Conservation (phyloP, 53 echinoderm and acorn worm genomes). For the Holothuria leucospilota region DNA sequence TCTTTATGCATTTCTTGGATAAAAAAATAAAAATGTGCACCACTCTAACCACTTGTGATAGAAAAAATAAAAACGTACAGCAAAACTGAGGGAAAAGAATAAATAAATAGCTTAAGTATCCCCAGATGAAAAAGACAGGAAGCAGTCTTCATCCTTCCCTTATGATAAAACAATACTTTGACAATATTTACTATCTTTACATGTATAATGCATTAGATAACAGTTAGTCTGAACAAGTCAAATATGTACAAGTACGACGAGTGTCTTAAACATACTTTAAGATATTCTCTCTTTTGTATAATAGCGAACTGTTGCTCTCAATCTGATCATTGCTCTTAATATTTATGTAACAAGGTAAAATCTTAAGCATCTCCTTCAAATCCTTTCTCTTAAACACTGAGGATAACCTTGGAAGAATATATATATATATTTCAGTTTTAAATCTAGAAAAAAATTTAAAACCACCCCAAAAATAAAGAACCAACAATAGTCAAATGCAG, state of each 20-base stretch:
- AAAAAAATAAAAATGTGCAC: constrained; percentile 11
- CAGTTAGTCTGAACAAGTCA: constrained; percentile 16
- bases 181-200: constrained; percentile 13
- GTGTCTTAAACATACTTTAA: not conserved
- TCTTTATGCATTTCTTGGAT: too few species aligned
- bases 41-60: not conserved
- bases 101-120: not conserved
- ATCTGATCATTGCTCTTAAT: not conserved
- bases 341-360: not conserved
- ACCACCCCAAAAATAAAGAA: not conserved
- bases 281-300: not conserved
- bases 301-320: not conserved
- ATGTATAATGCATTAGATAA: constrained; percentile 12
- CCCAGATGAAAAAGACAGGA: not conserved
- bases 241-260: constrained; percentile 10
- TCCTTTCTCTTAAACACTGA: not conserved
- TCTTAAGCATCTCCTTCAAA: too few species aligned
- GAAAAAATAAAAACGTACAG: not conserved
- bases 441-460: not conserved
- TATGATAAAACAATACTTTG: constrained; percentile 4
- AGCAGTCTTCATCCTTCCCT: not conserved
- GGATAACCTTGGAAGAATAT: not conserved
- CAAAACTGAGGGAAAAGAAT: not conserved
- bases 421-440: not conserved
- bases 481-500: too few species aligned